Evolutionary conservation across 2,113 vertebrate genomes (phyloP).

Genomic region (Paedocypris sp.): DNA sequence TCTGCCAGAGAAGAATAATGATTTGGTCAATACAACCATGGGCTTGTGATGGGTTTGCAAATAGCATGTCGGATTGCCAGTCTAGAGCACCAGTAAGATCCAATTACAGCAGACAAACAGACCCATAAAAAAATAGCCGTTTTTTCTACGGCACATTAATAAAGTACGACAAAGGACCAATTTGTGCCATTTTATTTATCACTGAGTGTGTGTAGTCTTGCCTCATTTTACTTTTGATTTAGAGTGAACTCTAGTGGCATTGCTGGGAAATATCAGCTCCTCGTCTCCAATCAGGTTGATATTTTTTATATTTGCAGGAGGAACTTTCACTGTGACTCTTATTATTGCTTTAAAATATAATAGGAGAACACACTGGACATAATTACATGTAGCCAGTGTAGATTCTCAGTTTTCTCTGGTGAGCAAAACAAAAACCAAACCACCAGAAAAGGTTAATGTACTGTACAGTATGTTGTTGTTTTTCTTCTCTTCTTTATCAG

Average conservation of each 20-base stretch:
- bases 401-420: neutral
- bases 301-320: neutral
- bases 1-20: neutral
- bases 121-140: slow-evolving; percentile 38
- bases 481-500: no score
- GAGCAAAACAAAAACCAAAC: no score
- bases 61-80: slow-evolving; percentile 33
- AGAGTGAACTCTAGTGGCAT: slow-evolving; percentile 66
- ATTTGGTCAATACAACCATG: slow-evolving; percentile 18
- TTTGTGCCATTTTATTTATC: slow-evolving; percentile 30
- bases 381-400: neutral
- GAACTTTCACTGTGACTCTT: neutral
- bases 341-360: neutral
- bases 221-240: slow-evolving; percentile 51
- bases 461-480: no score
- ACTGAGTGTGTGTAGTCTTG: slow-evolving; percentile 1
- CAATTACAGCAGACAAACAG: slow-evolving; percentile 40
- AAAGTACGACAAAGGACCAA: slow-evolving; percentile 31
- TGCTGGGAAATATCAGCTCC: slow-evolving; percentile 43
- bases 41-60: slow-evolving; percentile 32
- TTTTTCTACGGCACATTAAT: slow-evolving; percentile 37
- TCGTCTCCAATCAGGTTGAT: slow-evolving; percentile 1
- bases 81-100: slow-evolving; percentile 28
- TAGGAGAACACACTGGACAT: neutral
- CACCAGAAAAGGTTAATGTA: no score